Conservation (phyloP, 2,113 vertebrate genomes). For the Nanorana parkeri region DNA sequence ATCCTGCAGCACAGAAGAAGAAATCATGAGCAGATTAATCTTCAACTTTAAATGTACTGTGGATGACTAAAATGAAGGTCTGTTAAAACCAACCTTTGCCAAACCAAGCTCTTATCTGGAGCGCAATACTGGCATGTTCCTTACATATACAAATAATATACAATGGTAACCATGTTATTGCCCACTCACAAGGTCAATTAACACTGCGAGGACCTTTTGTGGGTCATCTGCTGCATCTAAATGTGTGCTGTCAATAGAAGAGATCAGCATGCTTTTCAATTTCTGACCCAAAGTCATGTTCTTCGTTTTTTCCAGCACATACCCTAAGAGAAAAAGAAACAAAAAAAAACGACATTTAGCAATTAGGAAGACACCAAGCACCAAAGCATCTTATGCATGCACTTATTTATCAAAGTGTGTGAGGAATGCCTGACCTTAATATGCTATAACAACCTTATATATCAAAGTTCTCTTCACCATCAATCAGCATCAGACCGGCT, state of each 20-base stretch:
- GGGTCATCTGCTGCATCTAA: slow-evolving; percentile 67
- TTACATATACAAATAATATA: not conserved
- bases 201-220: slow-evolving; percentile 75
- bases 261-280: slow-evolving; percentile 73
- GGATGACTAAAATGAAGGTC: no score
- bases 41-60: no score
- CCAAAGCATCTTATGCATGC: no score
- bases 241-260: slow-evolving; percentile 66
- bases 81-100: no score
- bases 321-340: slow-evolving; percentile 56
- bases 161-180: not conserved
- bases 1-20: no score
- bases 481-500: no score
- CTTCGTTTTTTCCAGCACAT: slow-evolving; percentile 23
- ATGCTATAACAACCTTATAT: no score
- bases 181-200: slow-evolving; percentile 84
- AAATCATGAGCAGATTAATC: no score
- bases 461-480: no score
- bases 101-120: not conserved
- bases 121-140: not conserved
- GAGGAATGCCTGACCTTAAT: no score
- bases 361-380: not conserved
- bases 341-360: not conserved
- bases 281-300: slow-evolving; percentile 73
- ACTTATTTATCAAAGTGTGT: no score